Base-by-base conservation (phyloP, 1,140 invertebrate species). In the Aphelinus certus region DNA sequence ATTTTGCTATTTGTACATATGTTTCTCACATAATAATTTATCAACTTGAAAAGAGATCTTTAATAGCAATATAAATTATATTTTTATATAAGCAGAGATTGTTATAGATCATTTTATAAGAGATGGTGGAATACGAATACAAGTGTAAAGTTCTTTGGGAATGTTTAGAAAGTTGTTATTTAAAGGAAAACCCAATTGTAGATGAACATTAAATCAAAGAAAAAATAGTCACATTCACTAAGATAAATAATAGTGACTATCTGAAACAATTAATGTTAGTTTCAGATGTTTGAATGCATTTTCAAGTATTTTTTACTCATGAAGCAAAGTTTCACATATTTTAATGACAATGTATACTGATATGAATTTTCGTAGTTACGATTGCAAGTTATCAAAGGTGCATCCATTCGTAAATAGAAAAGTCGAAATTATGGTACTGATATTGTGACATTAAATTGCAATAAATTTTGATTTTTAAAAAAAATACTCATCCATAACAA, bases 21-120 rank as follows among this genome's bases (percentile, higher is more conserved):
- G 47, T 67, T 70, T 71, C 1, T 57, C 55, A 56, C 26, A 1
- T 58, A 73, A 26, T 58, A 61, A 73, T 58, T 75, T 69, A 63
- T 69, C 7, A 26, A 57, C 9, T 69, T 57, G n/a, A 56, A 49
- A 53, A 48, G 46, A 75, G 42, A 70, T 42, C 55, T 56, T 43
- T 74, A 73, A 69, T 47, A 58, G 67, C 51, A 56, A 74, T 69
- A 70, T 65, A 51, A 64, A 75, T 70, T 58, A 61, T 75, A 75
- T 70, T 75, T 75, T 75, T 75, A 62, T 70, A 75, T 47, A 55
- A 70, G 42, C 53, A 9, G n/a, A 49, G 47, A 7, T 4, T 73
- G 42, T 58, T 49, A 51, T 2, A 71, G 9, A 66, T 58, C 1
- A 65, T 58, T 65, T 58, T 58, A 57, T 58, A 73, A 56, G 48